These are phyloP conservation scores for Lucinisca nassula DNA, from an alignment of 2,888 invertebrate species.

Conservation along the genomic window DNA sequence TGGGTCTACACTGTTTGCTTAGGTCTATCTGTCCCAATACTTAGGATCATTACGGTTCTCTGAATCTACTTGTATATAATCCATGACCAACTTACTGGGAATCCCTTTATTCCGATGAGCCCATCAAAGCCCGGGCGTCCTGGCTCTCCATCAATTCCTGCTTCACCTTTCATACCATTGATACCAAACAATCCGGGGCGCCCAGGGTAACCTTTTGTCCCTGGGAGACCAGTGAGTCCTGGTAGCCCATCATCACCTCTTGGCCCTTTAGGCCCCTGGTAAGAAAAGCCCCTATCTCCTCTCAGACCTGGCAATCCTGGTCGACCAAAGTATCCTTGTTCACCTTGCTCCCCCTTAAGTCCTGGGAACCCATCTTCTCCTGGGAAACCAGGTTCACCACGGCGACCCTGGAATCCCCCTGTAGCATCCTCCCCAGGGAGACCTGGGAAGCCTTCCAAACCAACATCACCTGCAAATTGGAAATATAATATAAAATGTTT, in stretches of 20 bases:
- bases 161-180: slow-evolving; percentile 63
- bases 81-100: slow-evolving; percentile 55
- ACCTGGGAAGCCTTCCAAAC: slow-evolving; percentile 67
- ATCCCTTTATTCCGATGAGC: slow-evolving; percentile 64
- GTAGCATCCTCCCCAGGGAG: slow-evolving; percentile 66
- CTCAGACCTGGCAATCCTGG: slow-evolving; percentile 77
- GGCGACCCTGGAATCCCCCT: slow-evolving; percentile 38
- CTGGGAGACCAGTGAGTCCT: slow-evolving; percentile 57
- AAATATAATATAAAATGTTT: not conserved
- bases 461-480: slow-evolving; percentile 52
- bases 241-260: slow-evolving; percentile 89
- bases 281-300: slow-evolving; percentile 73
- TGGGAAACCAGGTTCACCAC: slow-evolving; percentile 63
- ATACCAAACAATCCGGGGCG: slow-evolving; percentile 77
- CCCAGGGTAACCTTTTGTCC: slow-evolving; percentile 55
- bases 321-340: slow-evolving; percentile 59
- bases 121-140: slow-evolving; percentile 66
- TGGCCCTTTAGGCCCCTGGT: slow-evolving; percentile 57
- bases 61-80: no score
- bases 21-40: no score
- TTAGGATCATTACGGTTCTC: no score
- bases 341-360: slow-evolving; percentile 26
- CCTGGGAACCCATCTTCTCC: slow-evolving; percentile 49
- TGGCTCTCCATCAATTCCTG: slow-evolving; percentile 63
- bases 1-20: no score